phyloP scores from a whole-genome alignment of 2,113 vertebrate species.

The Albula glossodonta region DNA sequence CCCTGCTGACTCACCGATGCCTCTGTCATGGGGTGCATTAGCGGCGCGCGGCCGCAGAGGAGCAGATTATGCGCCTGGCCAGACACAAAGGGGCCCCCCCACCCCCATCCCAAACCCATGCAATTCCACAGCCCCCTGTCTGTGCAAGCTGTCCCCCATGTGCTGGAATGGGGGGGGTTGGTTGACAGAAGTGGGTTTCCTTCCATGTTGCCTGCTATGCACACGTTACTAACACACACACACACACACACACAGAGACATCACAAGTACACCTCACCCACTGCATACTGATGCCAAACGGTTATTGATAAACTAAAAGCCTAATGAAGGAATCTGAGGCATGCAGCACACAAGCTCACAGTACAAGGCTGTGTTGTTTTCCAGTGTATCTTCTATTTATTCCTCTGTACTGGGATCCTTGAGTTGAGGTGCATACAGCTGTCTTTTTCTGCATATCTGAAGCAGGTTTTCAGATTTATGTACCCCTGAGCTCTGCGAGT shows the following conservation, averaged over 20 bases:
- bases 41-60: background rate
- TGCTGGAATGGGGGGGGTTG: background rate
- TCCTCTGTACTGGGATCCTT: background rate
- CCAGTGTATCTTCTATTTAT: background rate
- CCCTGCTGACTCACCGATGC: too few species aligned
- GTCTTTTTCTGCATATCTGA: background rate
- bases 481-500: background rate
- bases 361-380: background rate
- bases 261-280: background rate
- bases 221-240: background rate
- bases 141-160: background rate
- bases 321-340: too few species aligned
- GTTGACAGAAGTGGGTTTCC: background rate
- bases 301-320: too few species aligned
- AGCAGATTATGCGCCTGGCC: conserved; percentile 49
- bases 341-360: background rate
- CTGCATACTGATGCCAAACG: too few species aligned
- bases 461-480: background rate
- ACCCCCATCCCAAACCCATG: conserved; percentile 15
- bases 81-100: conserved; percentile 50
- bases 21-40: too few species aligned
- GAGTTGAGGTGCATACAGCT: background rate
- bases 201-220: background rate
- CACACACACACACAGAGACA: too few species aligned
- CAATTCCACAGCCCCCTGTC: background rate